Conservation (phyloP, 2,113 vertebrate genomes). For the Pteruthius melanotis region DNA sequence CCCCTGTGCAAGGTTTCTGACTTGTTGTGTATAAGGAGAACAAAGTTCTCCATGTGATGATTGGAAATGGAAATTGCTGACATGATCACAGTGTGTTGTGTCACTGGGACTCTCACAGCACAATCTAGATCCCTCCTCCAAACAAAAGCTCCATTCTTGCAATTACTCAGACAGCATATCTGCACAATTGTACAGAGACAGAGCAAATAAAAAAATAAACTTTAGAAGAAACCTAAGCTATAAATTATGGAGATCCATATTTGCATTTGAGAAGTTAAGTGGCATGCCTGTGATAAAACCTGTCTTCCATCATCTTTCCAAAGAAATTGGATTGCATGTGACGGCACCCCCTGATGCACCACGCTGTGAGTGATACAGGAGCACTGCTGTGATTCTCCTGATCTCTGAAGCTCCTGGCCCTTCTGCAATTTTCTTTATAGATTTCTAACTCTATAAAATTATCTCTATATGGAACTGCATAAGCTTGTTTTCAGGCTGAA, state of each 20-base stretch:
- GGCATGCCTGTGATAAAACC: not conserved
- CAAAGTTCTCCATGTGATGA: not conserved
- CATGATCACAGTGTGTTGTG: not conserved
- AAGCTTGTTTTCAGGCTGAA: not conserved
- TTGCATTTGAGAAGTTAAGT: slow-evolving; percentile 30
- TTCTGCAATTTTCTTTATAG: not conserved
- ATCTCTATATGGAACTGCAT: not conserved
- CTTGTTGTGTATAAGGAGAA: not conserved
- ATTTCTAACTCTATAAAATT: not conserved
- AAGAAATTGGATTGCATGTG: not conserved
- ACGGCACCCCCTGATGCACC: not conserved
- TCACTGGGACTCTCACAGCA: not conserved
- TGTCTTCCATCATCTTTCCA: not conserved
- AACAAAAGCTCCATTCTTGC: not conserved
- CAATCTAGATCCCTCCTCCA: not conserved
- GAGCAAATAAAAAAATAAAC: not conserved
- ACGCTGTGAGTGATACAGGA: not conserved
- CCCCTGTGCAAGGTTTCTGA: not conserved
- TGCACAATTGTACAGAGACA: not conserved
- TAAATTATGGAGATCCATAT: slow-evolving; percentile 24
- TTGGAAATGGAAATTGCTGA: not conserved
- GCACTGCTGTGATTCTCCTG: not conserved
- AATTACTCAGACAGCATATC: not conserved
- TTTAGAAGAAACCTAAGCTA: not conserved
- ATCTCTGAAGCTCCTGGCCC: not conserved